These are phyloP conservation scores for Caranx melampygus DNA, from an alignment of 2,113 vertebrate genomes.

Conservation along the genomic window DNA sequence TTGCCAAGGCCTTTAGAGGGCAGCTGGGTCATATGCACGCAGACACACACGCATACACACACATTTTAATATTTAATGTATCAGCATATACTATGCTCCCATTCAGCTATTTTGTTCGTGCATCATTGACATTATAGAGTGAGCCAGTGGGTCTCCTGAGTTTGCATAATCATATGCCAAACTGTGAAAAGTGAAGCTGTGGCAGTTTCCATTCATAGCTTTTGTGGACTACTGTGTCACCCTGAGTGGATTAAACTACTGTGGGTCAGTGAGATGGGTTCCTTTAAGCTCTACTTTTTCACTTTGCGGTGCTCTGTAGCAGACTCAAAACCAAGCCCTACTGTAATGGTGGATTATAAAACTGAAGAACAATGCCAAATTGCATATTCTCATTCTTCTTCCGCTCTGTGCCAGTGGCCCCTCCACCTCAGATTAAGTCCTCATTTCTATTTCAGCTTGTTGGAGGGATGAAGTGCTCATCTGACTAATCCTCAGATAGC, in stretches of 20 bases:
- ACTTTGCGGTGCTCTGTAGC: not conserved
- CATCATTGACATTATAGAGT: not conserved
- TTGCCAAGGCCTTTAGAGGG: too few species aligned
- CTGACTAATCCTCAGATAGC: conserved; percentile 74
- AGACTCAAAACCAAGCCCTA: not conserved
- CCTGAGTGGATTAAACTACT: conserved; percentile 19
- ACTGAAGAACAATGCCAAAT: conserved; percentile 42
- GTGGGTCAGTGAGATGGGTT: conserved; percentile 33
- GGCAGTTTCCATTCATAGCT: conserved; percentile 38
- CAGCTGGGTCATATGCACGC: too few species aligned
- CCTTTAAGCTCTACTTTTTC: conserved; percentile 2
- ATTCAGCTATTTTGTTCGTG: not conserved
- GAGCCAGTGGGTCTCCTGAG: not conserved
- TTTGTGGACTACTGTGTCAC: conserved; percentile 8
- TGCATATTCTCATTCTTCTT: conserved; percentile 42
- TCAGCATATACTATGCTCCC: not conserved
- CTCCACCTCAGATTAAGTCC: conserved; percentile 67
- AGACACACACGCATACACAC: too few species aligned
- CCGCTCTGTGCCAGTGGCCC: conserved; percentile 34
- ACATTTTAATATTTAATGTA: conserved; percentile 45
- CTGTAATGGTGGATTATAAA: conserved; percentile 44
- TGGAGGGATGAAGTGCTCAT: conserved; percentile 67
- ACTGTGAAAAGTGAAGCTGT: conserved; percentile 8
- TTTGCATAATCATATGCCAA: conserved; percentile 24
- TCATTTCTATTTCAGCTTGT: conserved; percentile 74